Percentiles rank a stretch among this genome's conserved stretches.
Evolutionary conservation across 2,113 vertebrate genomes (phyloP).

Genomic region (Pollimyrus isidori): DNA sequence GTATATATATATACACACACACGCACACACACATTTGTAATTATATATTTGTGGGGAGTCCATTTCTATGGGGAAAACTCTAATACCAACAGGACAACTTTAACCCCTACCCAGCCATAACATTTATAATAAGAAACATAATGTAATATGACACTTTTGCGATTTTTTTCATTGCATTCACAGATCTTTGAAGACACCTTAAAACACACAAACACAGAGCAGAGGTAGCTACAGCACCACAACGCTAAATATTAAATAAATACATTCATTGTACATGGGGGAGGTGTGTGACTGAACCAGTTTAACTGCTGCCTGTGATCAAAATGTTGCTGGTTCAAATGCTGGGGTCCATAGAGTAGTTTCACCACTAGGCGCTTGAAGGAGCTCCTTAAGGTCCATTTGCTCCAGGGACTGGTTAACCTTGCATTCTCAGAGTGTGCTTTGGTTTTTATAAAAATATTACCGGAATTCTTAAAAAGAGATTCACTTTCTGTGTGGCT

Average conservation of each 20-base stretch:
- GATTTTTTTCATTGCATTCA: too few species aligned
- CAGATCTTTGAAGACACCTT: too few species aligned
- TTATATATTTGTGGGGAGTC: too few species aligned
- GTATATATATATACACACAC: neutral
- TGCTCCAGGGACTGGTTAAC: neutral
- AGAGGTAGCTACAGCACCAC: neutral
- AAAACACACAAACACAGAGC: neutral
- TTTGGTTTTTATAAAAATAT: neutral
- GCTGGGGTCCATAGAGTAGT: neutral
- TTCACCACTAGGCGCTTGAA: neutral
- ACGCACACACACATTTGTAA: too few species aligned
- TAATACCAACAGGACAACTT: too few species aligned
- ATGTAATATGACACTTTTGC: too few species aligned
- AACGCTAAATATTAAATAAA: neutral
- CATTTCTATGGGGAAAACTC: too few species aligned
- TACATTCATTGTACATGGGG: neutral
- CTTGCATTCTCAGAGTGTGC: neutral
- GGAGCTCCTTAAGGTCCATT: neutral
- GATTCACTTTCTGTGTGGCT: neutral
- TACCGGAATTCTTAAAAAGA: neutral
- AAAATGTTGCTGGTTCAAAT: neutral
- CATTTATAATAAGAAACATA: too few species aligned
- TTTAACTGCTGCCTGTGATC: neutral
- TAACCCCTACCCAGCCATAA: too few species aligned
- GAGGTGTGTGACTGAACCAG: neutral